These are phyloP conservation scores for Drosophila monieri DNA, from an alignment of 2,888 invertebrate species.

Conservation along the genomic window DNA sequence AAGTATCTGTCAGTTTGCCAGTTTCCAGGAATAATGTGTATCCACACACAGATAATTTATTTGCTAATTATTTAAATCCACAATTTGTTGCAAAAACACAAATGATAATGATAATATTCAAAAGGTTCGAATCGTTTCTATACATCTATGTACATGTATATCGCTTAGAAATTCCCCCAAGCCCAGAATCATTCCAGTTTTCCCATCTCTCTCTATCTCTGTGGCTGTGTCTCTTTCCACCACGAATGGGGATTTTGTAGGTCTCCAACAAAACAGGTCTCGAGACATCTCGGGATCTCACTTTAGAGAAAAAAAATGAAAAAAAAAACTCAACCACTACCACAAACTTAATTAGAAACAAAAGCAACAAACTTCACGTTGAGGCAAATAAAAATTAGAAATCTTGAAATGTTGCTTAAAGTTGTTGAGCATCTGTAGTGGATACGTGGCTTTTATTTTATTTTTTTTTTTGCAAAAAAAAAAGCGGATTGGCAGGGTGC, in stretches of 20 bases:
- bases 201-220: not conserved
- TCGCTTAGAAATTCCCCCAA: constrained; percentile 52
- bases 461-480: constrained; percentile 14
- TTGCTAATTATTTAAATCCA: constrained; percentile 64
- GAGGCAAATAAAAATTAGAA: constrained; percentile 64
- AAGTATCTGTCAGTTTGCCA: constrained; percentile 25
- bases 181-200: constrained; percentile 47
- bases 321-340: constrained; percentile 40
- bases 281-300: constrained; percentile 31
- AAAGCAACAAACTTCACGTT: constrained; percentile 29
- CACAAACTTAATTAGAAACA: constrained; percentile 49
- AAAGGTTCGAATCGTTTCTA: constrained; percentile 10
- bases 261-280: constrained; percentile 42
- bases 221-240: not conserved
- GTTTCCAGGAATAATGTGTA: constrained; percentile 39
- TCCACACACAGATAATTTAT: constrained; percentile 38
- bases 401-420: constrained; percentile 56
- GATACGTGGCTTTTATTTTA: constrained; percentile 39
- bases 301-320: constrained; percentile 17
- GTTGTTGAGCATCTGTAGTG: constrained; percentile 45
- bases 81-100: constrained; percentile 37
- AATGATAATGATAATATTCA: constrained; percentile 26
- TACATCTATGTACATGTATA: constrained; percentile 4
- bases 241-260: constrained; percentile 18
- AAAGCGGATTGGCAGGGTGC: constrained; percentile 16